phyloP scores from a whole-genome alignment of 2,113 vertebrate species.

The Panthera uncia region DNA sequence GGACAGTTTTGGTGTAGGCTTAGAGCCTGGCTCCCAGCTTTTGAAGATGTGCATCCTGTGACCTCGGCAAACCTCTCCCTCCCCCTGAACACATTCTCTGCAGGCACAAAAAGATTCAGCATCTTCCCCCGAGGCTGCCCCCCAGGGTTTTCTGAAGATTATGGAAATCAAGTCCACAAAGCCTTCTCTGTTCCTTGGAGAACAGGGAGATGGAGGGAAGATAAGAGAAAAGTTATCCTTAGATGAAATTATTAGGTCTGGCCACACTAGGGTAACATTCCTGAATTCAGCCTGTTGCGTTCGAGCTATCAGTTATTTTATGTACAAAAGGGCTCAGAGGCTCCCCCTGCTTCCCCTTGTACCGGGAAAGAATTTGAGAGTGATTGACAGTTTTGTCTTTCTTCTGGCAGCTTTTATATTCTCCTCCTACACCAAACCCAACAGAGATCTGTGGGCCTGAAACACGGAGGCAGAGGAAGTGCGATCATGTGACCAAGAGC shows the following conservation, averaged over 20 bases:
- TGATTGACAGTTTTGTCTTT: neutral
- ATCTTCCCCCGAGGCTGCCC: neutral
- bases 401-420: neutral
- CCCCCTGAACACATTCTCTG: neutral
- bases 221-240: neutral
- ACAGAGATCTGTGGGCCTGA: neutral
- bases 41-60: neutral
- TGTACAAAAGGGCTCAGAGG: neutral
- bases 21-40: neutral
- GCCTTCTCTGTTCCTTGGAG: neutral
- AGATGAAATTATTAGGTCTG: neutral
- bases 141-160: neutral
- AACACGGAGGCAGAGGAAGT: neutral
- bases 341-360: rapidly evolving
- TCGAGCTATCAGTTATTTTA: neutral
- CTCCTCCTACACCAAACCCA: neutral
- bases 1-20: neutral
- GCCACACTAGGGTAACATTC: neutral
- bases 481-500: neutral
- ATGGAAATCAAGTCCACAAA: neutral
- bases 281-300: neutral
- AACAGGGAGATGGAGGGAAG: neutral
- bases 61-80: neutral
- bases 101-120: neutral
- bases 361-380: neutral